Evolutionary conservation across 1,140 invertebrate species (phyloP).

Genomic region (Hycleus cichorii): DNA sequence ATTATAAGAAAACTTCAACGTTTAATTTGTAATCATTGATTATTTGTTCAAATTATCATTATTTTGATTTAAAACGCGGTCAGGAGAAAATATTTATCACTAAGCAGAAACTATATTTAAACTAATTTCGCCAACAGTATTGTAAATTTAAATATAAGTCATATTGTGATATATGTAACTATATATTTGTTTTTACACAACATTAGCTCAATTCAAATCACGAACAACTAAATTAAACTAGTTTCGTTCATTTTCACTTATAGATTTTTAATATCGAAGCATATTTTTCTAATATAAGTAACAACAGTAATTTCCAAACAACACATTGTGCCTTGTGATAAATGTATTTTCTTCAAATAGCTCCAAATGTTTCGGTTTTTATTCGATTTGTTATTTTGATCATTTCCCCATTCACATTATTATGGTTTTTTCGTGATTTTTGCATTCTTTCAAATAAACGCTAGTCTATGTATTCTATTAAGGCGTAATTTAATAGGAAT

Average conservation of each 20-base stretch:
- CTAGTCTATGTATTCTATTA: conserved; percentile 7
- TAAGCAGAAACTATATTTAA: conserved; percentile 8
- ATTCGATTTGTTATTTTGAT: neutral
- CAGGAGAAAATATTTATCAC: conserved; percentile 25
- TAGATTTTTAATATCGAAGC: conserved; percentile 12
- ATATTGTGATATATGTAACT: conserved; percentile 1
- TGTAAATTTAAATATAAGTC: neutral
- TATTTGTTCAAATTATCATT: conserved; percentile 5
- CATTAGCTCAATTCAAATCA: conserved; percentile 7
- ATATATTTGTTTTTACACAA: conserved; percentile 1
- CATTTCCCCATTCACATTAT: neutral
- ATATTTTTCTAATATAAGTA: conserved; percentile 13
- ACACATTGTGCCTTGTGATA: conserved; percentile 26
- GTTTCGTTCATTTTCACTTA: conserved; percentile 11
- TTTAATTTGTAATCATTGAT: neutral
- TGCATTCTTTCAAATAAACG: neutral
- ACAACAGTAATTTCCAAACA: conserved; percentile 10
- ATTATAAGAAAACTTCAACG: neutral
- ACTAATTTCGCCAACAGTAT: conserved; percentile 6
- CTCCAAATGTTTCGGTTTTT: neutral
- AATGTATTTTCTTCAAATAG: conserved; percentile 23
- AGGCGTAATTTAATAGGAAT: neutral
- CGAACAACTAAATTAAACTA: neutral
- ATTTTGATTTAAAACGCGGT: conserved; percentile 3
- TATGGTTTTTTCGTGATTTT: neutral